Evolutionary conservation across 2,888 invertebrate species (phyloP).

Genomic region (Meghimatium bilineatum): DNA sequence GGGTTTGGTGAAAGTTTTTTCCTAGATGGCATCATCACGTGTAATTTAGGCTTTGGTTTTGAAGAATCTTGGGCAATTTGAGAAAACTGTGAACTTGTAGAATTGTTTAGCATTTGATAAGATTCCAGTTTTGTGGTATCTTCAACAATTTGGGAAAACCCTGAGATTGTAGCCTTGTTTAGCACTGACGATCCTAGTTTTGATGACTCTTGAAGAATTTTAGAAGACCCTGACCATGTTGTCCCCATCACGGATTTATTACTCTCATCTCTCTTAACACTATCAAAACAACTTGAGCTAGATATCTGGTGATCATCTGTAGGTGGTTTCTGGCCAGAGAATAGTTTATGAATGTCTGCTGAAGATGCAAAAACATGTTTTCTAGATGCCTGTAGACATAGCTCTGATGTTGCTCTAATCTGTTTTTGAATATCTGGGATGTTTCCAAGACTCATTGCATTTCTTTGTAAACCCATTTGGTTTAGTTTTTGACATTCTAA

Average conservation of each 20-base stretch:
- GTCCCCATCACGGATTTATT: conserved; percentile 57
- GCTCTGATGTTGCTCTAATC: conserved; percentile 54
- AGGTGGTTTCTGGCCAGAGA: conserved; percentile 61
- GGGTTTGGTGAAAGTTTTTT: too few species aligned
- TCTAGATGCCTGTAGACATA: conserved; percentile 57
- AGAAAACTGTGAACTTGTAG: too few species aligned
- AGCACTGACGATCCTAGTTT: background rate
- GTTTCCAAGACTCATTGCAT: conserved; percentile 44
- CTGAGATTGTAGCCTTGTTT: background rate
- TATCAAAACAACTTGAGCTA: background rate
- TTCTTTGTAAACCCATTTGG: conserved; percentile 24
- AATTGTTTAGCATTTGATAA: too few species aligned
- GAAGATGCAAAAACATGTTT: conserved; percentile 69
- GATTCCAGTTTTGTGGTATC: too few species aligned
- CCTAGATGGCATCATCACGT: background rate
- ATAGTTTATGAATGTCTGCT: conserved; percentile 69
- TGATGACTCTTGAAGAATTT: background rate
- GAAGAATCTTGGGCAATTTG: background rate
- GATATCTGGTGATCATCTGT: background rate
- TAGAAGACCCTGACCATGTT: background rate
- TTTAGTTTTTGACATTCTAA: background rate
- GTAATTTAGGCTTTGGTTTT: conserved; percentile 15
- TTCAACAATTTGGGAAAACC: too few species aligned
- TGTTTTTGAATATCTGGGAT: conserved; percentile 51
- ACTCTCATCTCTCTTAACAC: conserved; percentile 50